A percentile compares a stretch with the other conserved stretches of the same genome.
phyloP scores from a whole-genome alignment of 2,113 vertebrate species.

The Gymnarchus niloticus region DNA sequence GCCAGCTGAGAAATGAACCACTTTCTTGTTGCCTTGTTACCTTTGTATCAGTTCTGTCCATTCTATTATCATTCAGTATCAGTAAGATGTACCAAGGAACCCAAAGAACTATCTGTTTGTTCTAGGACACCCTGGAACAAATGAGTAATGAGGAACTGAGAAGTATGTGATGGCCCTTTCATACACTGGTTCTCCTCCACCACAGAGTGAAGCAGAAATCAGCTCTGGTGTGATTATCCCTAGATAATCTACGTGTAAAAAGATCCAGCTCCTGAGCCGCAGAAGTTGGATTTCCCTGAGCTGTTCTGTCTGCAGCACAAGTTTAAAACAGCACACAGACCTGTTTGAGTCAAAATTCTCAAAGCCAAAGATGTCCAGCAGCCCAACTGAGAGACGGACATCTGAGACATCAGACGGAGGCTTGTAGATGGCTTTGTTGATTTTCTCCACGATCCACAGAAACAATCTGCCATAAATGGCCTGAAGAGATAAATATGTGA shows the following conservation, averaged over 20 bases:
- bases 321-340: constrained; percentile 47
- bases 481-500: constrained; percentile 44
- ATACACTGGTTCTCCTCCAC: neutral
- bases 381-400: constrained; percentile 67
- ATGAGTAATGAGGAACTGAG: neutral
- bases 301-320: neutral
- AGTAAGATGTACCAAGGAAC: neutral
- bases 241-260: neutral
- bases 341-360: constrained; percentile 90
- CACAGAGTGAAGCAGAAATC: neutral
- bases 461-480: constrained; percentile 68
- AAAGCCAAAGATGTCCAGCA: constrained; percentile 97
- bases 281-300: neutral
- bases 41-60: neutral
- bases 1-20: neutral
- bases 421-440: constrained; percentile 76
- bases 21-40: neutral
- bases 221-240: neutral
- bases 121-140: neutral
- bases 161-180: neutral
- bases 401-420: constrained; percentile 43
- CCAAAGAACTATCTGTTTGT: neutral
- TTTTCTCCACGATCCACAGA: constrained; percentile 85
- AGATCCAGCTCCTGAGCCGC: neutral
- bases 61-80: neutral